Evolutionary conservation across 1,140 invertebrate species (phyloP), one percentile per base, ranked within the genome.

Genomic region (Bombus haemorrhoidalis): DNA sequence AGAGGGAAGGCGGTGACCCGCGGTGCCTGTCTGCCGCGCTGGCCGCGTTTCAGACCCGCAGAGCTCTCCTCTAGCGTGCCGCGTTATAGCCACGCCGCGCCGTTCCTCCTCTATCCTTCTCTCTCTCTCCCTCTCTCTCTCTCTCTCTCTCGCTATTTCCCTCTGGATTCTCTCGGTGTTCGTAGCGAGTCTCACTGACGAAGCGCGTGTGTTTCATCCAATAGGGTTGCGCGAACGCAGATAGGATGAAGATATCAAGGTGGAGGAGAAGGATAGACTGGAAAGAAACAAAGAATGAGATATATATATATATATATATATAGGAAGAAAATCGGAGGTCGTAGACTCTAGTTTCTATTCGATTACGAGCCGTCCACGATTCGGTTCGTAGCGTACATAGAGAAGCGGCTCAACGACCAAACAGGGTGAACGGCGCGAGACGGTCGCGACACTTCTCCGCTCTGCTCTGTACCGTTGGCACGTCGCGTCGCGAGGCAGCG

Each of bases 1-100:
- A 73, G 83, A 90, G 91, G 91, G 88, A 92, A 92, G 90, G 91
- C 91, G 91, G 91, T 92, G 91, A 92, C 91, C 91, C 91, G 91
- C 91, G 91, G 90, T 92, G 91, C 91, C 91, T 92, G 91, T 91
- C 90, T 91, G 89, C 89, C 87, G 87, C 87, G 90, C 91, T 92
- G 90, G 90, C 91, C 91, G 91, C 91, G 91, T 92, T 92, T 91
- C 91, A 91, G 90, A 91, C 66, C 89, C 87, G 87, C 89, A 90
- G 78, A 87, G 85, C 86, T 82, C 85, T 90, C 62, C 86, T 91
- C 83, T 85, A 81, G 77, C 85, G 75, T 34, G 43, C 47, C 75
- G 85, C 87, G 91, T 89, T 91, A 86, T 87, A 88, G 80, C 83
- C 37, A 41, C 1, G 12, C 39, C 83, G 53, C 25, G 25, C 2